These are phyloP conservation scores for Cataglyphis hispanica DNA, from an alignment of 1,140 invertebrate genomes.

Conservation along the genomic window DNA sequence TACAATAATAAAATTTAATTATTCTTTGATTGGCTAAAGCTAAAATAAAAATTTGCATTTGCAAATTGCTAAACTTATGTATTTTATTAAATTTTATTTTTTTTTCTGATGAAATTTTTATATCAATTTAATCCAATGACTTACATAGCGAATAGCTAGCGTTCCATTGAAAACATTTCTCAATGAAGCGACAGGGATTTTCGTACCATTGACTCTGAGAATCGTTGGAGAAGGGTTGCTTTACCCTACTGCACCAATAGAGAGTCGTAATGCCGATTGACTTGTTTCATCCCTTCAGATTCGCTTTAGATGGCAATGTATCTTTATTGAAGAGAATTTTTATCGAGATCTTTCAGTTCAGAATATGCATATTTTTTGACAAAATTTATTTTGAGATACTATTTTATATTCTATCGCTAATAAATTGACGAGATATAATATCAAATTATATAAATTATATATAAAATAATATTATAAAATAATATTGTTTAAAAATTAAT, in stretches of 20 bases:
- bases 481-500: no score
- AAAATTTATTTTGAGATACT: neutral
- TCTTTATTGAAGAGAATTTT: constrained; percentile 60
- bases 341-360: neutral
- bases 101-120: neutral
- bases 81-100: neutral
- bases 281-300: constrained; percentile 65
- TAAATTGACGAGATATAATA: neutral
- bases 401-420: neutral
- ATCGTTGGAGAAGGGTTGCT: constrained; percentile 69
- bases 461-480: no score
- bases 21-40: neutral
- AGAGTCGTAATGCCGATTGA: constrained; percentile 73
- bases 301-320: constrained; percentile 45
- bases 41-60: neutral
- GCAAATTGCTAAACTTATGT: neutral
- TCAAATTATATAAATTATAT: no score
- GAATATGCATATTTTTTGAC: neutral
- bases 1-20: neutral
- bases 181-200: constrained; percentile 54
- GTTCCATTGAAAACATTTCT: constrained; percentile 46
- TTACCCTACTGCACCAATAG: constrained; percentile 56
- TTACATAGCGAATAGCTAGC: neutral
- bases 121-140: neutral
- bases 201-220: constrained; percentile 69